phyloP scores from a whole-genome alignment of 2,797 vertebrate genomes.

The Muraenolepis orangiensis region DNA sequence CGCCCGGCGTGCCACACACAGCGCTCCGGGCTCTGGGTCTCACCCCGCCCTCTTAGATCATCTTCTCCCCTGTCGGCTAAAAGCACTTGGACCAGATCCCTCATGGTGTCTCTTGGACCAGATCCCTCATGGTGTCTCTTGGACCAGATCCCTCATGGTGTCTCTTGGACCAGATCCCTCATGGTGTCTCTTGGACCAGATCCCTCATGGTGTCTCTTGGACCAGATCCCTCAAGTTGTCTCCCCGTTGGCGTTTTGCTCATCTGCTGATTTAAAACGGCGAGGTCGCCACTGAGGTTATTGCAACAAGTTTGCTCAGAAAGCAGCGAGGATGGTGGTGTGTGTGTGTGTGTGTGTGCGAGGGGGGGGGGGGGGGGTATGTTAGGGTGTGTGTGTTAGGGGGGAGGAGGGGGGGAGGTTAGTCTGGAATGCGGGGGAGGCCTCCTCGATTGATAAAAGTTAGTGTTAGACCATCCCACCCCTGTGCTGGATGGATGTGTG shows the following conservation, averaged over 20 bases:
- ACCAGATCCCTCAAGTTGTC: constrained; percentile 29
- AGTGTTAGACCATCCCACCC: constrained; percentile 39
- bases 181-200: constrained; percentile 38
- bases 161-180: constrained; percentile 33
- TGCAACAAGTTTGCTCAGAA: constrained; percentile 43
- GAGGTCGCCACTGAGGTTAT: constrained; percentile 38
- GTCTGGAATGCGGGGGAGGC: constrained; percentile 65
- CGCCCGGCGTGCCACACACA: constrained; percentile 38
- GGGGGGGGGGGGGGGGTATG: neutral
- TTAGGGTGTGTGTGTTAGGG: neutral
- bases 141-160: constrained; percentile 26
- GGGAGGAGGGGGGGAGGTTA: constrained; percentile 3
- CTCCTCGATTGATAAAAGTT: constrained; percentile 55
- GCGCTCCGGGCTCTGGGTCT: constrained; percentile 34
- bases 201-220: constrained; percentile 38
- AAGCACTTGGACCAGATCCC: constrained; percentile 41
- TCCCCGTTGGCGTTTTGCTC: constrained; percentile 23
- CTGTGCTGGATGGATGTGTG: constrained; percentile 37
- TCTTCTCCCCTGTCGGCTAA: constrained; percentile 31
- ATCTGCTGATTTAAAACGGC: constrained; percentile 52
- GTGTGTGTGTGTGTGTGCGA: no score
- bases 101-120: constrained; percentile 39
- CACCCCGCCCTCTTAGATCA: constrained; percentile 29
- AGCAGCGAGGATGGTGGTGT: constrained; percentile 3
- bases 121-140: constrained; percentile 39